Conservation (phyloP, 2,797 vertebrate genomes). For the Parotocinclus haroldoi region DNA sequence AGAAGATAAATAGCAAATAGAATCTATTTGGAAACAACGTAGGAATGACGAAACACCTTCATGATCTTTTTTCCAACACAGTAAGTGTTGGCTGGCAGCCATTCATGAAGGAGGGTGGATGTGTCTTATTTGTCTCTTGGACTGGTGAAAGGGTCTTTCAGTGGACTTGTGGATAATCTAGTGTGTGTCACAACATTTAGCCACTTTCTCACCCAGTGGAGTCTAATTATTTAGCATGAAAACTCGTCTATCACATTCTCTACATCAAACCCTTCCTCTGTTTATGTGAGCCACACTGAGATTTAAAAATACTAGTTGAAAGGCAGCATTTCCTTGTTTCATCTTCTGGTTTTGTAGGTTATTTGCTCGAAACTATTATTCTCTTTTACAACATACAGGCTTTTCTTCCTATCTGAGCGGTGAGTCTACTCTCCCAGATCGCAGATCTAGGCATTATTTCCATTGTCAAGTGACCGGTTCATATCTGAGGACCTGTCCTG, state of each 20-base stretch:
- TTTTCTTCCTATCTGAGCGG: too few species aligned
- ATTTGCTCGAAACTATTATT: too few species aligned
- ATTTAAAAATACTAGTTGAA: conserved; percentile 30
- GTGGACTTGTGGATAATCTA: conserved; percentile 51
- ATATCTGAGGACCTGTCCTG: too few species aligned
- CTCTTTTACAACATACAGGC: too few species aligned
- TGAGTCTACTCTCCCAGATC: too few species aligned
- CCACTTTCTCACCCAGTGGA: conserved; percentile 43
- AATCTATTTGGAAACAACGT: background rate
- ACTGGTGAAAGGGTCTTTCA: conserved; percentile 51
- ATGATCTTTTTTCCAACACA: background rate
- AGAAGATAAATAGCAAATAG: background rate
- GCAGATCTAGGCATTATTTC: too few species aligned
- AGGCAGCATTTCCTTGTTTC: conserved; percentile 27
- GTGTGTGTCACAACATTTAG: conserved; percentile 50
- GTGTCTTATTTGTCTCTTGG: conserved; percentile 42
- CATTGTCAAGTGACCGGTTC: too few species aligned
- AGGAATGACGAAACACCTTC: background rate
- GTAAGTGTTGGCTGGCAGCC: conserved; percentile 19
- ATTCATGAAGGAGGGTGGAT: conserved; percentile 22
- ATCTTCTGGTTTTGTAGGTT: background rate
- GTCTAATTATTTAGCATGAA: conserved; percentile 56
- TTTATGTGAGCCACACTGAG: conserved; percentile 3
- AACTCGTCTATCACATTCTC: conserved; percentile 37
- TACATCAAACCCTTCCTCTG: background rate